These are phyloP conservation scores for Epinephelus moara DNA, from an alignment of 2,113 vertebrate genomes.

Conservation along the genomic window DNA sequence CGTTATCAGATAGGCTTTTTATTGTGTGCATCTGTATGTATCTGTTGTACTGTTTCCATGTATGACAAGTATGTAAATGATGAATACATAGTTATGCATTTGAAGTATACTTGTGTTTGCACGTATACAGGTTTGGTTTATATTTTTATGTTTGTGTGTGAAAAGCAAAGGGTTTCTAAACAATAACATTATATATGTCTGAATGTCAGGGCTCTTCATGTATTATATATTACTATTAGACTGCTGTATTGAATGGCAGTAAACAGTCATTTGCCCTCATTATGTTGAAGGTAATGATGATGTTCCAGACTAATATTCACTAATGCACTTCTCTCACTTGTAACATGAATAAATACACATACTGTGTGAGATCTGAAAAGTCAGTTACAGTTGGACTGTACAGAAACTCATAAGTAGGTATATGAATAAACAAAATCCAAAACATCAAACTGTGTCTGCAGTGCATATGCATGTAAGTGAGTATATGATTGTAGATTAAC, in stretches of 20 bases:
- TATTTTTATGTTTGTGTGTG: not conserved
- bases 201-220: slow-evolving; percentile 27
- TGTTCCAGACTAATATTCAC: slow-evolving; percentile 5
- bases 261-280: slow-evolving; percentile 42
- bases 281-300: not conserved
- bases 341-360: slow-evolving; percentile 2
- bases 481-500: no score
- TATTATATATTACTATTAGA: slow-evolving; percentile 29
- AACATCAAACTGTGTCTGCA: no score
- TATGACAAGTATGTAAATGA: not conserved
- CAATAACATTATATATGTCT: slow-evolving; percentile 28
- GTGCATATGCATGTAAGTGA: no score
- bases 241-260: not conserved
- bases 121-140: not conserved
- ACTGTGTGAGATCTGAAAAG: not conserved
- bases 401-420: not conserved
- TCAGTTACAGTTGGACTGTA: not conserved
- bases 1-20: not conserved
- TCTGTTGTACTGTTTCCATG: not conserved
- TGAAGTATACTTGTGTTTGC: not conserved
- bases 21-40: not conserved
- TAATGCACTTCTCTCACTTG: not conserved
- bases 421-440: no score
- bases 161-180: not conserved
- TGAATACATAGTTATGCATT: not conserved